These are phyloP conservation scores for Schizopygopsis pylzovi DNA, from an alignment of 2,797 vertebrate species.

Conservation along the genomic window DNA sequence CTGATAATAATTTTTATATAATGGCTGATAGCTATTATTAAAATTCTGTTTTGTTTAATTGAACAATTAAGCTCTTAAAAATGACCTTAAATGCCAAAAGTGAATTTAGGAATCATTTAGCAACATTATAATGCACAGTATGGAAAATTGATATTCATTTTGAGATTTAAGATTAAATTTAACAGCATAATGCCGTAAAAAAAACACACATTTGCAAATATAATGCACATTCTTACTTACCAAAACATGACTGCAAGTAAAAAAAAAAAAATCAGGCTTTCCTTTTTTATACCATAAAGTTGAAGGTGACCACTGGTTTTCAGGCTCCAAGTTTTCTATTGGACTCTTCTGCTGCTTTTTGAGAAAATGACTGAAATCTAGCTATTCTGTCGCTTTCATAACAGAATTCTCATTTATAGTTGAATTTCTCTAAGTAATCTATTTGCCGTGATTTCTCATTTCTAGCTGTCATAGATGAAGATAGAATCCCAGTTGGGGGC, in stretches of 20 bases:
- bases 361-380: background rate
- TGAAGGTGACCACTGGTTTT: background rate
- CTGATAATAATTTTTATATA: background rate
- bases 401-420: background rate
- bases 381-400: background rate
- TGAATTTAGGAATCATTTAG: background rate
- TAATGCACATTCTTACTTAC: background rate
- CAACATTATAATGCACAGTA: background rate
- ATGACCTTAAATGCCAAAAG: background rate
- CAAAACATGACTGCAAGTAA: background rate
- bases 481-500: conserved; percentile 37
- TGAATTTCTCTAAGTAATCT: conserved; percentile 20
- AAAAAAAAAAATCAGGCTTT: background rate
- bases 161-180: background rate
- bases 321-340: background rate
- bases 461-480: conserved; percentile 27
- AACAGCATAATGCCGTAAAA: background rate
- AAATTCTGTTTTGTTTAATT: background rate
- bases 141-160: background rate
- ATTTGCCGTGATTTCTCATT: conserved; percentile 35
- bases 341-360: background rate
- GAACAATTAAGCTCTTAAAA: background rate
- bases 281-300: background rate
- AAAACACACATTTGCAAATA: background rate
- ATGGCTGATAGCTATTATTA: background rate